phyloP scores from a whole-genome alignment of 1,140 invertebrate genomes.

The Drosophila arawakana region DNA sequence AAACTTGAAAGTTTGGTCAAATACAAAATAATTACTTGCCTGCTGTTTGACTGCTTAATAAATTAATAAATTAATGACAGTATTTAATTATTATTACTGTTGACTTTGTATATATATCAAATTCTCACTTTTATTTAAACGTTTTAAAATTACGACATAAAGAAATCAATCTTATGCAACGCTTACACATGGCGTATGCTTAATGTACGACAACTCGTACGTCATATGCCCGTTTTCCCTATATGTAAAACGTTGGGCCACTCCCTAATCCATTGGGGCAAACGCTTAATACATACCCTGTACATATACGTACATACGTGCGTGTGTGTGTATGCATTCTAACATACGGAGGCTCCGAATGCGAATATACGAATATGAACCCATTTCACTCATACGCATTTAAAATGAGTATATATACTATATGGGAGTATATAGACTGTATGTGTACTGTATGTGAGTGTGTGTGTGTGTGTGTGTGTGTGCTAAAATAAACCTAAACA shows the following conservation, averaged over 20 bases:
- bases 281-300: slow-evolving; percentile 19
- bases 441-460: slow-evolving; percentile 31
- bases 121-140: neutral
- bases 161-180: slow-evolving; percentile 3
- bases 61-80: neutral
- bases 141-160: neutral
- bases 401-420: slow-evolving; percentile 45
- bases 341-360: slow-evolving; percentile 37
- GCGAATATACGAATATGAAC: slow-evolving; percentile 46
- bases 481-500: slow-evolving; percentile 81
- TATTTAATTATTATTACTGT: neutral
- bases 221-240: slow-evolving; percentile 29
- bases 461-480: slow-evolving; percentile 56
- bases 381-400: slow-evolving; percentile 66
- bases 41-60: neutral
- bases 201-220: slow-evolving; percentile 43
- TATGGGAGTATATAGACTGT: slow-evolving; percentile 26
- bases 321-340: slow-evolving; percentile 22
- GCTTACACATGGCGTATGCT: slow-evolving; percentile 53
- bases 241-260: slow-evolving; percentile 31
- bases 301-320: slow-evolving; percentile 7
- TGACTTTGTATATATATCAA: too few species aligned
- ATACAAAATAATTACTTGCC: neutral
- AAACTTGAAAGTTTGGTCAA: slow-evolving; percentile 15
- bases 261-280: slow-evolving; percentile 41